Evolutionary conservation across 23 tunicate genomes (phyloP), one percentile per base, ranked within the genome.

Genomic region (Oikopleura vanhoeffeni): DNA sequence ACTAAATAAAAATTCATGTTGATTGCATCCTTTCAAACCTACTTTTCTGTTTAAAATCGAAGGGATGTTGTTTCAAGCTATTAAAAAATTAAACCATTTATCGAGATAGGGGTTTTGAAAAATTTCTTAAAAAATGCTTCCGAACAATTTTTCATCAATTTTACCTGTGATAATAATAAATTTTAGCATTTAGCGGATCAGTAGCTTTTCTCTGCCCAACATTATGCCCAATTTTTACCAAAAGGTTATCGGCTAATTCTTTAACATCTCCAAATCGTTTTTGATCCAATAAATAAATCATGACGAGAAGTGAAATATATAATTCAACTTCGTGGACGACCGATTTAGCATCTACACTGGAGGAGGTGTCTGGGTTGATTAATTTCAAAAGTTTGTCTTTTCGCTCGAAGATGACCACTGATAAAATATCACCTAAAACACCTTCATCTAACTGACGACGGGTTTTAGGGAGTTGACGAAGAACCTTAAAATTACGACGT

Each of bases 181-280:
- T 86, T 84, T 89, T 89, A 0, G 98, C 96, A 0, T 94, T 94
- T 40, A 94, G 88, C 0, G 90, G 89, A 67, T 94, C 98, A 41
- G 90, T 76, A 18, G 95, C 88, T n/a, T 95, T 83, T 24, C 98
- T 91, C 35, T 71, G 79, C 3, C 79, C 79, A 3, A 71, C 27
- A 71, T 71, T 71, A 71, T 71, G 27, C 30, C 79, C 79, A 32
- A n/a, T 30, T 18, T 30, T 18, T 30, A 71, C 30, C 3, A 71
- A 2, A 3, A 71, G 33, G 30, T 71, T 32, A 71, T 71, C 79
- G 34, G 35, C 27, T 18, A 71, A 18, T 4, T 71, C 79, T 24
- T 71, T n/a, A 35, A 39, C 71, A 0, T 83, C 71, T 28, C 40
- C 0, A 39, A 39, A 39, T 0, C 84, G 57, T 0, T 88, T 64